A percentile compares a stretch with the other conserved stretches of the same genome.
phyloP scores from a whole-genome alignment of 2,888 invertebrate species.

The Caenorhabditis sulstoni region DNA sequence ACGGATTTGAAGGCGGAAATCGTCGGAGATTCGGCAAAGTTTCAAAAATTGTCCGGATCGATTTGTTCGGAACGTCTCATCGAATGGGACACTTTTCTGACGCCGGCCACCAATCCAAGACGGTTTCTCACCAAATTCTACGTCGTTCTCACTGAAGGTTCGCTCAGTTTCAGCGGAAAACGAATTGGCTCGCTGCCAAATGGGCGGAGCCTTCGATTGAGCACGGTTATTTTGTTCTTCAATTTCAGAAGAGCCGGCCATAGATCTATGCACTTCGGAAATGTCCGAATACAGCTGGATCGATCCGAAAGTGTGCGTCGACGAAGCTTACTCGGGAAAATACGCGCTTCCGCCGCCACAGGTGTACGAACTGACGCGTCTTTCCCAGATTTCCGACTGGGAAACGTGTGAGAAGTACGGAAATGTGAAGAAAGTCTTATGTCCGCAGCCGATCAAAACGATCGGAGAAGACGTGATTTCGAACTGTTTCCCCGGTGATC shows the following conservation, averaged over 20 bases:
- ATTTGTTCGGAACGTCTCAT: conserved; percentile 57
- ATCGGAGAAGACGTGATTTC: conserved; percentile 45
- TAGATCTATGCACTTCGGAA: conserved; percentile 65
- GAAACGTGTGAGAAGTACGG: conserved; percentile 37
- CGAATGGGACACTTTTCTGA: conserved; percentile 76
- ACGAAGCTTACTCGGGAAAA: conserved; percentile 55
- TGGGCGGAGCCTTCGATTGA: neutral
- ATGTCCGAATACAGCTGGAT: conserved; percentile 68
- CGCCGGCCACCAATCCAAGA: conserved; percentile 66
- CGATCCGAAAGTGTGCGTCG: conserved; percentile 57
- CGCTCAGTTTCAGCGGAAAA: neutral
- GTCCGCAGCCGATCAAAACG: conserved; percentile 65
- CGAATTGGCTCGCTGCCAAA: neutral
- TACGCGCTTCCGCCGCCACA: conserved; percentile 78
- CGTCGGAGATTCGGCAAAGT: conserved; percentile 47
- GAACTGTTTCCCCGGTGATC: conserved; percentile 63
- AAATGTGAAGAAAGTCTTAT: conserved; percentile 47
- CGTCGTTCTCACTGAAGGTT: conserved; percentile 68
- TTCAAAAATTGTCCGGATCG: conserved; percentile 16
- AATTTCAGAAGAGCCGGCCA: conserved; percentile 60
- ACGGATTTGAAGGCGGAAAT: conserved; percentile 50
- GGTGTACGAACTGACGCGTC: conserved; percentile 74
- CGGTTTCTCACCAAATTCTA: conserved; percentile 74
- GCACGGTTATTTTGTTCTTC: too few species aligned
- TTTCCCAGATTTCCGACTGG: conserved; percentile 56